phyloP scores from a whole-genome alignment of 2,797 vertebrate genomes.

The Sebastolobus alascanus region DNA sequence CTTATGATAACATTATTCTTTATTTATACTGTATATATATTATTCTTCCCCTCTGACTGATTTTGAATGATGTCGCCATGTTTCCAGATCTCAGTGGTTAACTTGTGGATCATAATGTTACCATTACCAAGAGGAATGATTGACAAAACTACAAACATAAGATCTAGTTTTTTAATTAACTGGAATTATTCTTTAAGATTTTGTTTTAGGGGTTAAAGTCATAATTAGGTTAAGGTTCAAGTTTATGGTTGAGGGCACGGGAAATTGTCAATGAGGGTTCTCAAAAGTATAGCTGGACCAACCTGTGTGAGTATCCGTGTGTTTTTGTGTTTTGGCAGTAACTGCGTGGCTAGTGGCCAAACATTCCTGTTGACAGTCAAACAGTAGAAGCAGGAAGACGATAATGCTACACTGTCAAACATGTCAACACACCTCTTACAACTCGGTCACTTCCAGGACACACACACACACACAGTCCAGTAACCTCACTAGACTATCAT shows the following conservation, averaged over 20 bases:
- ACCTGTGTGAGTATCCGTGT: conserved; percentile 5
- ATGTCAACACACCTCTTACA: conserved; percentile 40
- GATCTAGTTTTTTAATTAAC: background rate
- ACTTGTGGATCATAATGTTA: background rate
- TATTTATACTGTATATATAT: background rate
- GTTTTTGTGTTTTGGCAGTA: background rate
- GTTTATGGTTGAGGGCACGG: background rate
- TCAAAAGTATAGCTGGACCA: background rate
- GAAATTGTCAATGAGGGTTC: background rate
- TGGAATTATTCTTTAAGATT: background rate
- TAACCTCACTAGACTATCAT: background rate
- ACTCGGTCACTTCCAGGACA: conserved; percentile 20
- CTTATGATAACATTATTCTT: background rate
- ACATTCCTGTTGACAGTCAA: conserved; percentile 67
- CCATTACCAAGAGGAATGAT: background rate
- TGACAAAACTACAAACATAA: background rate
- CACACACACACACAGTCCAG: background rate
- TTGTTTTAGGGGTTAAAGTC: background rate
- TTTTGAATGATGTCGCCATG: background rate
- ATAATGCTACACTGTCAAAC: conserved; percentile 36
- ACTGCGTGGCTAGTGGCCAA: conserved; percentile 44
- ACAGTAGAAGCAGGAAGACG: conserved; percentile 57
- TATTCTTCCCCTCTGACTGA: background rate
- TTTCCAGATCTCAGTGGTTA: background rate
- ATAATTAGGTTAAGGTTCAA: background rate